phyloP scores from a whole-genome alignment of 2,113 vertebrate genomes.

The Myotis yumanensis region DNA sequence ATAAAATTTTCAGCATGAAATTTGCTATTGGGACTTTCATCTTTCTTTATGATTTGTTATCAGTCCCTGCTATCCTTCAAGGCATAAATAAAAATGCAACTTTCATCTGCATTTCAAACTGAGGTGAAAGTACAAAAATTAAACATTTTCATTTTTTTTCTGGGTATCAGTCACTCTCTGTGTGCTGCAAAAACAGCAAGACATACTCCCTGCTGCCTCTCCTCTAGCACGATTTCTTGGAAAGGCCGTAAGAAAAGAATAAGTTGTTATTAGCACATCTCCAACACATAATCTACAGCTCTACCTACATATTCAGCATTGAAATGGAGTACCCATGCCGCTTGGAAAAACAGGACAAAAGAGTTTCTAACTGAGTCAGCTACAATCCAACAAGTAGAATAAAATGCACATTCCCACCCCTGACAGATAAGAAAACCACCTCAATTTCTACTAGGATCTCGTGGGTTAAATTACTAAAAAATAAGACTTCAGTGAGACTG shows the following conservation, averaged over 20 bases:
- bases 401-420: background rate
- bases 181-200: background rate
- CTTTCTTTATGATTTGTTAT: slow-evolving; percentile 56
- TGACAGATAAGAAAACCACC: slow-evolving; percentile 8
- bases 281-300: slow-evolving; percentile 63
- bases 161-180: slow-evolving; percentile 13
- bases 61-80: slow-evolving; percentile 31
- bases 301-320: slow-evolving; percentile 70
- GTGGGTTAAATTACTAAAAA: background rate
- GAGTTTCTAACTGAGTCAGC: slow-evolving; percentile 60
- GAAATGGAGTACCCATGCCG: slow-evolving; percentile 54
- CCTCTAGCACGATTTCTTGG: slow-evolving; percentile 15
- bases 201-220: background rate
- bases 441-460: slow-evolving; percentile 46
- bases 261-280: slow-evolving; percentile 72
- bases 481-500: background rate
- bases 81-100: slow-evolving; percentile 61
- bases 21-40: slow-evolving; percentile 39
- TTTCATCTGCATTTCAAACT: slow-evolving; percentile 63
- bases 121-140: slow-evolving; percentile 53
- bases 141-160: slow-evolving; percentile 63
- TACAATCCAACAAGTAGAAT: slow-evolving; percentile 62
- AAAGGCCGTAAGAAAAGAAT: slow-evolving; percentile 54
- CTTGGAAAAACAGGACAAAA: slow-evolving; percentile 61
- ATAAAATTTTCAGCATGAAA: slow-evolving; percentile 52